Conservation (phyloP, 2,113 vertebrate species). For the human (Homo sapiens) region GRCh38 chr7:20238001-20238500, state of each 20-base stretch:
- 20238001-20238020: not conserved
- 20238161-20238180: not conserved
- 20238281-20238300: not conserved
- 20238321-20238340: not conserved
- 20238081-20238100: not conserved
- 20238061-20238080: not conserved
- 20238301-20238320: not conserved
- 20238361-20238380: not conserved
- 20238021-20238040: not conserved
- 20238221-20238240: not conserved
- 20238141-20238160: too few relatives aligned
- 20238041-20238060: not conserved
- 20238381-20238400: not conserved
- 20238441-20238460: not conserved
- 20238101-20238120: not conserved
- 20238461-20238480: not conserved
- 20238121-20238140: too few relatives aligned
- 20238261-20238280: not conserved
- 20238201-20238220: not conserved
- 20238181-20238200: not conserved
- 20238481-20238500: not conserved
- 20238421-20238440: not conserved
- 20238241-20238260: not conserved
- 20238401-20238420: not conserved
- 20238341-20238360: not conserved